A percentile compares a stretch with the other conserved stretches of the same genome.
Evolutionary conservation across 2,113 vertebrate species (phyloP).

Genomic region (Muntiacus muntjak): DNA sequence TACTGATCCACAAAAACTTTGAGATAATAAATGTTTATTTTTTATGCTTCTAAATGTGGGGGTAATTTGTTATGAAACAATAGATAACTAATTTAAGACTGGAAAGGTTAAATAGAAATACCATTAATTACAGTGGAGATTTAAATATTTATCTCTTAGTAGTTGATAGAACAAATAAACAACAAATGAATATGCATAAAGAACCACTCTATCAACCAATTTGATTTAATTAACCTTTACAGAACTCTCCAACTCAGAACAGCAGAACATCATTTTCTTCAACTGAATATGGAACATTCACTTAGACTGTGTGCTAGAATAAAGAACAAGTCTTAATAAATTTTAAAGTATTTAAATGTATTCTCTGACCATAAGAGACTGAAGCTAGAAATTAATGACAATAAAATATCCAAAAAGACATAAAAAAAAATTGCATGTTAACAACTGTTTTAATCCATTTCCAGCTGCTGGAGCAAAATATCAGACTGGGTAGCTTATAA

Average conservation of each 20-base stretch:
- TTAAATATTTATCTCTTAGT: not conserved
- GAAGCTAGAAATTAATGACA: not conserved
- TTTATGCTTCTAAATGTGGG: not conserved
- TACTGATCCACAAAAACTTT: not conserved
- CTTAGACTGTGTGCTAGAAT: not conserved
- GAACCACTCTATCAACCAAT: not conserved
- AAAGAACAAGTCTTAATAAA: not conserved
- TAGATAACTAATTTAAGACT: not conserved
- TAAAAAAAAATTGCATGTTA: not conserved
- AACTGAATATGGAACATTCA: not conserved
- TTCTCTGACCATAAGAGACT: not conserved
- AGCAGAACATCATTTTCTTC: not conserved
- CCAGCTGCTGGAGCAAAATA: not conserved
- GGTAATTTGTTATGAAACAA: not conserved
- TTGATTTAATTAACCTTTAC: not conserved
- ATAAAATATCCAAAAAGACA: not conserved
- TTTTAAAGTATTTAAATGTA: not conserved
- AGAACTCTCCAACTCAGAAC: not conserved
- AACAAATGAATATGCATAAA: not conserved
- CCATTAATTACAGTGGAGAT: not conserved
- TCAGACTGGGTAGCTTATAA: not conserved
- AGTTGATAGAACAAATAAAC: not conserved
- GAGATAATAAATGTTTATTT: not conserved
- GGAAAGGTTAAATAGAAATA: not conserved
- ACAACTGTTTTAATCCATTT: not conserved